A percentile compares a stretch with the other conserved stretches of the same genome.
Evolutionary conservation across 1,140 invertebrate species (phyloP).

Genomic region (Plectrocnemia conspersa): DNA sequence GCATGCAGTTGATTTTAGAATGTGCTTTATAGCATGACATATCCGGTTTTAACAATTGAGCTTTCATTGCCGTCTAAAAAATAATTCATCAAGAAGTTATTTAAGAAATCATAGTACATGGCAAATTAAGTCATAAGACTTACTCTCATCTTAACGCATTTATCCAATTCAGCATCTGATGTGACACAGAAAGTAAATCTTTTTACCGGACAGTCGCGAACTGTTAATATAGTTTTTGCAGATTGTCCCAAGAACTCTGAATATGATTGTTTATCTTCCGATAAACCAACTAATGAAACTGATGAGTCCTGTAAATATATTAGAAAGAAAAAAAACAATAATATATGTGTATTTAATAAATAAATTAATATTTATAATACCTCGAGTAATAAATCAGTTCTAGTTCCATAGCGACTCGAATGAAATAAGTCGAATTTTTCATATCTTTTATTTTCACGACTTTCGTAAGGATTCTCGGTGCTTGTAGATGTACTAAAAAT

Average conservation of each 20-base stretch:
- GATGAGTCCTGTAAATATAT: slow-evolving; percentile 62
- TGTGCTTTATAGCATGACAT: slow-evolving; percentile 80
- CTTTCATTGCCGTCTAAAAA: slow-evolving; percentile 74
- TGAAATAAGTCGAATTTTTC: slow-evolving; percentile 68
- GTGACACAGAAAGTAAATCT: slow-evolving; percentile 84
- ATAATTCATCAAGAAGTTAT: slow-evolving; percentile 9
- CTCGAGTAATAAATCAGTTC: slow-evolving; percentile 65
- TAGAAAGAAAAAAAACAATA: slow-evolving; percentile 20
- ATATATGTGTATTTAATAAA: slow-evolving; percentile 6
- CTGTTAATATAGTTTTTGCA: slow-evolving; percentile 63
- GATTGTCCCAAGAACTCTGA: slow-evolving; percentile 47
- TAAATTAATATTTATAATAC: slow-evolving; percentile 41
- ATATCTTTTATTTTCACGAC: slow-evolving; percentile 38
- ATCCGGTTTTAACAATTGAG: slow-evolving; percentile 82
- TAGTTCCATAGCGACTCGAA: slow-evolving; percentile 61
- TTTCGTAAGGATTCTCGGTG: slow-evolving; percentile 27
- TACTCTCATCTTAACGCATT: slow-evolving; percentile 93
- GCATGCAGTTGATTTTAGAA: slow-evolving; percentile 88
- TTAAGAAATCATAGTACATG: background rate
- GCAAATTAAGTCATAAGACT: slow-evolving; percentile 34
- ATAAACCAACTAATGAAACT: slow-evolving; percentile 56
- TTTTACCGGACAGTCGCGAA: slow-evolving; percentile 75
- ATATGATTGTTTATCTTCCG: slow-evolving; percentile 52
- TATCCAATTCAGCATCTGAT: slow-evolving; percentile 82
- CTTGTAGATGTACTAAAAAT: slow-evolving; percentile 36